phyloP scores from a whole-genome alignment of 1,140 invertebrate genomes.

The Drosophila sucinea region DNA sequence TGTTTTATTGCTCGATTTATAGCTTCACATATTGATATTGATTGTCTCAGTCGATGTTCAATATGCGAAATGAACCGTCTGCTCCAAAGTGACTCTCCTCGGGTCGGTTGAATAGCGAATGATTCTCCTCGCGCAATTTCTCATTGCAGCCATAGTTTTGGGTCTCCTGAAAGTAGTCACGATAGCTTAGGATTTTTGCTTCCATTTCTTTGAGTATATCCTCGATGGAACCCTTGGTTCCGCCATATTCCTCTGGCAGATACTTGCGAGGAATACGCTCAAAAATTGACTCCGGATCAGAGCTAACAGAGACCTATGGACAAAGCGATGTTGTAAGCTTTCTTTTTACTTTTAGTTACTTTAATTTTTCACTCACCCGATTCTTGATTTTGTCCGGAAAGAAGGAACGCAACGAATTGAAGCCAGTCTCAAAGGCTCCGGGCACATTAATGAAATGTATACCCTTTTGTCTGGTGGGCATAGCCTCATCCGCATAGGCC shows the following conservation, averaged over 20 bases:
- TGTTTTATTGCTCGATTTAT: neutral
- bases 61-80: conserved; percentile 85
- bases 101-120: conserved; percentile 18
- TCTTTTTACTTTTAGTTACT: no score
- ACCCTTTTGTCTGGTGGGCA: conserved; percentile 84
- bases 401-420: conserved; percentile 84
- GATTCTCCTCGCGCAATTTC: conserved; percentile 83
- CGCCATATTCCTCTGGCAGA: conserved; percentile 86
- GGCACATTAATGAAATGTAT: conserved; percentile 85
- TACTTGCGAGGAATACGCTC: conserved; percentile 83
- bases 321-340: neutral
- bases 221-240: conserved; percentile 82
- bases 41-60: conserved; percentile 66
- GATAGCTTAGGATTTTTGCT: conserved; percentile 83
- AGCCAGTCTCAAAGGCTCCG: conserved; percentile 83
- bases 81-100: conserved; percentile 84
- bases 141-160: conserved; percentile 85
- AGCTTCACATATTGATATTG: neutral
- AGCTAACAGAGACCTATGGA: conserved; percentile 65
- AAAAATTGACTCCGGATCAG: conserved; percentile 79
- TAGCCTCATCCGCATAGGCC: conserved; percentile 84
- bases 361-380: conserved; percentile 38
- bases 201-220: conserved; percentile 84
- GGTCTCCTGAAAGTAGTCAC: conserved; percentile 84
- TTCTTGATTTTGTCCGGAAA: conserved; percentile 74